These are phyloP conservation scores for Drosophila pseudoobscura DNA, from an alignment of 1,140 invertebrate genomes.

Conservation along the genomic window DNA sequence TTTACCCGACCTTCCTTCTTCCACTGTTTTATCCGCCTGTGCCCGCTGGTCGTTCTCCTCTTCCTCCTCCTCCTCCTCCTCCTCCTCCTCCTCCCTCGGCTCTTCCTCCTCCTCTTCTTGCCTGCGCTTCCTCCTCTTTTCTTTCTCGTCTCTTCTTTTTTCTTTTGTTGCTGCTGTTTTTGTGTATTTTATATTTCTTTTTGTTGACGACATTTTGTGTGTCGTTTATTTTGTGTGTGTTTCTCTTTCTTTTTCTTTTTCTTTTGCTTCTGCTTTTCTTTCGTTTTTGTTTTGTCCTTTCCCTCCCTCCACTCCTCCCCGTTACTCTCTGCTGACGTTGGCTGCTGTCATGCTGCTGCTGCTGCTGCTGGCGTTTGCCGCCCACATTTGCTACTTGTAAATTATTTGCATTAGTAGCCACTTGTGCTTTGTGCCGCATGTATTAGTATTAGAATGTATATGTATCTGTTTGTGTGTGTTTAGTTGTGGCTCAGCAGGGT, in stretches of 20 bases:
- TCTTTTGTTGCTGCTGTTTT: slow-evolving; percentile 26
- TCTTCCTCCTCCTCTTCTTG: slow-evolving; percentile 12
- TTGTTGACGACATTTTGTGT: slow-evolving; percentile 77
- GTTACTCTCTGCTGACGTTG: slow-evolving; percentile 43
- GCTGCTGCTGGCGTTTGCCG: slow-evolving; percentile 61
- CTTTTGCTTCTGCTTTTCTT: slow-evolving; percentile 22
- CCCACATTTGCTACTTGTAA: slow-evolving; percentile 80
- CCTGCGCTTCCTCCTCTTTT: slow-evolving; percentile 21
- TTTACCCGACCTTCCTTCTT: slow-evolving; percentile 53
- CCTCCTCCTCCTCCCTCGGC: slow-evolving; percentile 9
- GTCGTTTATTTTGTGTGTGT: slow-evolving; percentile 56
- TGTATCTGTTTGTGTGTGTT: slow-evolving; percentile 39
- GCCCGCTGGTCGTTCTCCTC: slow-evolving; percentile 1
- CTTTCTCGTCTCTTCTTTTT: slow-evolving; percentile 21
- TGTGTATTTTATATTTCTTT: slow-evolving; percentile 49
- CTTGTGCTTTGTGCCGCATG: slow-evolving; percentile 62
- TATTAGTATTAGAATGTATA: slow-evolving; percentile 2
- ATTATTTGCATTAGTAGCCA: slow-evolving; percentile 82
- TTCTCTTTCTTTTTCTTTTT: slow-evolving; percentile 10
- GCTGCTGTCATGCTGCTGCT: slow-evolving; percentile 51
- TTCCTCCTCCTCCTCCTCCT: slow-evolving; percentile 11
- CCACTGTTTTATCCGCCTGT: too few species aligned
- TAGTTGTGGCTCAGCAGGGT: slow-evolving; percentile 62
- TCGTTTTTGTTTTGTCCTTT: slow-evolving; percentile 51
- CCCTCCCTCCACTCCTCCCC: slow-evolving; percentile 2